A percentile compares a stretch with the other conserved stretches of the same genome.
Evolutionary conservation across 2,113 vertebrate genomes (phyloP).

Genomic region (Calyptomena viridis): DNA sequence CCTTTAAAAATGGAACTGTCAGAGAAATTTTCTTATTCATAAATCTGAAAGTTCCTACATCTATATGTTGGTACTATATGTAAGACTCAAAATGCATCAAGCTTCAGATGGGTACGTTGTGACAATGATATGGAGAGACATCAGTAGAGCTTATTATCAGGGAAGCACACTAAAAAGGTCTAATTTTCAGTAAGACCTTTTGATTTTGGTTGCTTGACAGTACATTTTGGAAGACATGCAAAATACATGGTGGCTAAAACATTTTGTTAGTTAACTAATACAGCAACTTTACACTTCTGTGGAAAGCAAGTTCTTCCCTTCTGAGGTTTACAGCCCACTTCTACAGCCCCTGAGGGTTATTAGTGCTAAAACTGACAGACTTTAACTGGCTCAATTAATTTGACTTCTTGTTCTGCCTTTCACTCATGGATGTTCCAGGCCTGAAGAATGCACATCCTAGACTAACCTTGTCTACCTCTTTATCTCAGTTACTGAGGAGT

Average conservation of each 20-base stretch:
- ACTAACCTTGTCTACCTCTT: not conserved
- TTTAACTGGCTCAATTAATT: not conserved
- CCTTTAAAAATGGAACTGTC: slow-evolving; percentile 21
- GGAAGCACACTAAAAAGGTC: not conserved
- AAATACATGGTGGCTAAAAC: not conserved
- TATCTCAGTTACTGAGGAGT: not conserved
- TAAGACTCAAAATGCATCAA: not conserved
- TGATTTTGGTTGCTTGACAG: not conserved
- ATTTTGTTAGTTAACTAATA: not conserved
- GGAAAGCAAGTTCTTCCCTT: not conserved
- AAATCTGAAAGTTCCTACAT: slow-evolving; percentile 1
- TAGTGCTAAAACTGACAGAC: not conserved
- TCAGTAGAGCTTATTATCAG: slow-evolving; percentile 2
- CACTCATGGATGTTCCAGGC: not conserved
- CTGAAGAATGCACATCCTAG: not conserved
- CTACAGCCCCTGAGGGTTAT: not conserved
- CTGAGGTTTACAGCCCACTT: not conserved
- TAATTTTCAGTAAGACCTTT: slow-evolving; percentile 2
- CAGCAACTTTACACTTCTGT: not conserved
- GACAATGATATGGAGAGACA: not conserved
- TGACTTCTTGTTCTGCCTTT: not conserved
- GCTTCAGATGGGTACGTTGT: not conserved
- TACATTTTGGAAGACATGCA: not conserved
- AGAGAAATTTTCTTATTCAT: slow-evolving; percentile 31
- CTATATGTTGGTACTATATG: not conserved